phyloP scores from a whole-genome alignment of 2,888 invertebrate genomes.

The Drosophila formosana region DNA sequence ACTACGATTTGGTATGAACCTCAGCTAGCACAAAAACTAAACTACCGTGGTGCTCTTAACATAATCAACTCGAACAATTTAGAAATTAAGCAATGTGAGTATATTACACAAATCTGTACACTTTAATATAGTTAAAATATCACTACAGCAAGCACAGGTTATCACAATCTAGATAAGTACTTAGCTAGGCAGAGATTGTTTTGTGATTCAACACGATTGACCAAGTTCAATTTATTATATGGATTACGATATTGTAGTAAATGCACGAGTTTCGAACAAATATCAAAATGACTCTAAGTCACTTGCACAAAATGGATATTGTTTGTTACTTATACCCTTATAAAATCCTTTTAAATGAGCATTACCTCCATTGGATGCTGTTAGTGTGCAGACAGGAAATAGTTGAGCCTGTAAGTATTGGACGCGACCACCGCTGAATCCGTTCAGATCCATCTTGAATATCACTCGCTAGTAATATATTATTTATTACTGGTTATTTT shows the following conservation, averaged over 20 bases:
- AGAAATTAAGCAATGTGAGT: background rate
- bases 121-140: too few species aligned
- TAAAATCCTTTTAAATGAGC: background rate
- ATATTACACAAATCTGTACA: background rate
- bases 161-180: too few species aligned
- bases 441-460: slow-evolving; percentile 65
- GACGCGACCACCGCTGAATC: slow-evolving; percentile 80
- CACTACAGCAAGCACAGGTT: too few species aligned
- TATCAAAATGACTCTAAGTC: too few species aligned
- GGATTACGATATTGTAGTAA: too few species aligned
- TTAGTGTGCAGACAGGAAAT: slow-evolving; percentile 84
- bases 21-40: background rate
- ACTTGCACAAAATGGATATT: too few species aligned
- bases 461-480: background rate
- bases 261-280: too few species aligned
- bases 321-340: too few species aligned
- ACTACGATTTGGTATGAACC: background rate
- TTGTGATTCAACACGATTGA: too few species aligned
- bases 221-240: too few species aligned
- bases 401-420: slow-evolving; percentile 85
- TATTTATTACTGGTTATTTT: background rate
- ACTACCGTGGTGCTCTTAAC: slow-evolving; percentile 1
- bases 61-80: background rate
- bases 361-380: slow-evolving; percentile 79
- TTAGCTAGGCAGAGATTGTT: too few species aligned